Evolutionary conservation across 2,888 invertebrate genomes (phyloP).

Genomic region (Callimorpha dominula): DNA sequence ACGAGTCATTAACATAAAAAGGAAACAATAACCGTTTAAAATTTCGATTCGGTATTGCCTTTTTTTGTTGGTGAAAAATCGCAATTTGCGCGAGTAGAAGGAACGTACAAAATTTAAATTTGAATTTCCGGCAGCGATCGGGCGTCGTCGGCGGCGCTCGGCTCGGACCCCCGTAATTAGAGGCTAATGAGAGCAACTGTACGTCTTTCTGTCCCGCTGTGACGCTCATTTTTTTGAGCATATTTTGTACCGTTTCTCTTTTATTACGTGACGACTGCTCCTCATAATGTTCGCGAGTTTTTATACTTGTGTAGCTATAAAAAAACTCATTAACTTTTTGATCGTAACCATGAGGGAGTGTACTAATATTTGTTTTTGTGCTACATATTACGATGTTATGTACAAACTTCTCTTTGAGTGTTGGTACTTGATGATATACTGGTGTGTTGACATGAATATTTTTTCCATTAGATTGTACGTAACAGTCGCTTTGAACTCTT

Average conservation of each 20-base stretch:
- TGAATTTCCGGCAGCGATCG: constrained; percentile 77
- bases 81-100: constrained; percentile 75
- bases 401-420: constrained; percentile 43
- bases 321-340: constrained; percentile 67
- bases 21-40: constrained; percentile 86
- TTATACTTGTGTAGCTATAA: constrained; percentile 59
- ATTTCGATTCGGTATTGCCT: constrained; percentile 77
- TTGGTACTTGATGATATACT: constrained; percentile 39
- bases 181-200: constrained; percentile 79
- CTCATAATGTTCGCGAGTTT: constrained; percentile 60
- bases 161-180: constrained; percentile 75
- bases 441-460: constrained; percentile 47
- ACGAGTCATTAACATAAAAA: constrained; percentile 84
- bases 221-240: constrained; percentile 65
- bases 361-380: constrained; percentile 55
- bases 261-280: constrained; percentile 73
- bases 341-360: constrained; percentile 54
- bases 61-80: constrained; percentile 82
- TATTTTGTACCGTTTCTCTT: constrained; percentile 68
- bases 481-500: constrained; percentile 50
- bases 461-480: constrained; percentile 45
- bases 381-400: constrained; percentile 46
- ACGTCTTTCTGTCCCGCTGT: constrained; percentile 60
- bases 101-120: constrained; percentile 77
- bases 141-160: constrained; percentile 38